phyloP scores from a whole-genome alignment of 2,113 vertebrate species.

The Albula goreensis region DNA sequence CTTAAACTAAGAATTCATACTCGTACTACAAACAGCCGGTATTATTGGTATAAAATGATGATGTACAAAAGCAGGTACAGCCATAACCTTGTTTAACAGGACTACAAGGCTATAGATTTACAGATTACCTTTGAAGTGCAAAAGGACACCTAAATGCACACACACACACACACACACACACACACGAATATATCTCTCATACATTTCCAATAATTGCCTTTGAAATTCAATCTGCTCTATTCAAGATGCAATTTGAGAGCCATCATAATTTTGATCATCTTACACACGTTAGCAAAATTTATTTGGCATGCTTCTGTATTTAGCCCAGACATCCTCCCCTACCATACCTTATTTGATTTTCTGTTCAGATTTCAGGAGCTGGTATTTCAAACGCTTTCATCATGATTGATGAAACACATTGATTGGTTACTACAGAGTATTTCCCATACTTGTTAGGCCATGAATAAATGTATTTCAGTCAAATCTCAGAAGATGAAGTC shows the following conservation, averaged over 20 bases:
- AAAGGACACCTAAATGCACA: neutral
- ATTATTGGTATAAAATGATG: too few species aligned
- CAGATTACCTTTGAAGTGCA: neutral
- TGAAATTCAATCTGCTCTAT: neutral
- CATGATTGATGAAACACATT: neutral
- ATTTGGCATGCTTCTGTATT: too few species aligned
- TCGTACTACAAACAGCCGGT: too few species aligned
- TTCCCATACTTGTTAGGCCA: neutral
- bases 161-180: conserved; percentile 15
- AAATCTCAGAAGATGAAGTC: neutral
- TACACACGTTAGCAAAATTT: neutral
- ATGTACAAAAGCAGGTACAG: too few species aligned
- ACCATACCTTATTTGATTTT: neutral
- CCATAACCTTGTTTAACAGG: too few species aligned
- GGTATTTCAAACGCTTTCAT: neutral
- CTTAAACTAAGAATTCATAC: too few species aligned
- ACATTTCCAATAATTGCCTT: conserved; percentile 21
- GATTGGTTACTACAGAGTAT: neutral
- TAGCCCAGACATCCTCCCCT: neutral
- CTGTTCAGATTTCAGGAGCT: neutral
- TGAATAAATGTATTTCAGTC: neutral
- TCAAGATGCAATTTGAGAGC: neutral
- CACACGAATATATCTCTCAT: conserved; percentile 21
- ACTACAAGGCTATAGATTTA: too few species aligned
- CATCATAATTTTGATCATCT: neutral